Conservation (phyloP, 2,888 invertebrate genomes). For the Parapristionchus giblindavisi region DNA sequence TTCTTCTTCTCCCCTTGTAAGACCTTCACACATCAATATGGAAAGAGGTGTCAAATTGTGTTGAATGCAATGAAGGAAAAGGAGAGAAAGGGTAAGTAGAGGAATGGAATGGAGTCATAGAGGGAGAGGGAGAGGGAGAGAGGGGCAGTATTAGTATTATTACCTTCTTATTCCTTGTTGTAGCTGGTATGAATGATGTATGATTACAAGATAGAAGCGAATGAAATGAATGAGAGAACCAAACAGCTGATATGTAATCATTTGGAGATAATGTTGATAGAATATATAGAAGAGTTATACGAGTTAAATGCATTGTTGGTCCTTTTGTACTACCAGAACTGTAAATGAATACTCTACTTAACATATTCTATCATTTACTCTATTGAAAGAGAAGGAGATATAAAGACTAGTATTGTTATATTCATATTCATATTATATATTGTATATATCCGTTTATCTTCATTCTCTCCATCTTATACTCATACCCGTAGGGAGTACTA, state of each 20-base stretch:
- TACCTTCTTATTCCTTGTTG: slow-evolving; percentile 64
- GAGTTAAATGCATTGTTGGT: slow-evolving; percentile 66
- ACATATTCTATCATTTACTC: no score
- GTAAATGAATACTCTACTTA: slow-evolving; percentile 2
- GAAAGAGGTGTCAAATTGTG: slow-evolving; percentile 31
- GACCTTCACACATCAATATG: slow-evolving; percentile 27
- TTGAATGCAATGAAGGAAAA: slow-evolving; percentile 11
- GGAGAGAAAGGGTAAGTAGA: slow-evolving; percentile 3
- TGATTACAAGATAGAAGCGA: slow-evolving; percentile 50
- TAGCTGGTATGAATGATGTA: slow-evolving; percentile 65
- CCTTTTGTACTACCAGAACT: slow-evolving; percentile 62
- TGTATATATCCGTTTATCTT: background rate
- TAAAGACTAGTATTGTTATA: background rate
- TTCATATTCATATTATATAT: background rate
- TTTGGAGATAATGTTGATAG: slow-evolving; percentile 65
- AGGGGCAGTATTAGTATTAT: background rate
- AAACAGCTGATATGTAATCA: slow-evolving; percentile 66
- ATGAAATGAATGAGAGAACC: slow-evolving; percentile 46
- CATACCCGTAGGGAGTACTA: background rate
- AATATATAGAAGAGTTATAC: slow-evolving; percentile 63
- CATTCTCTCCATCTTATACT: background rate
- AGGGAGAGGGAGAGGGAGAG: background rate
- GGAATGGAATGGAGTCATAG: background rate
- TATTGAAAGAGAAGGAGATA: background rate
- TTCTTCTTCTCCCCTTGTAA: background rate